Percentiles rank a stretch among this genome's conserved stretches.
phyloP scores from a whole-genome alignment of 2,113 vertebrate genomes.

The Sinosuthora webbiana region DNA sequence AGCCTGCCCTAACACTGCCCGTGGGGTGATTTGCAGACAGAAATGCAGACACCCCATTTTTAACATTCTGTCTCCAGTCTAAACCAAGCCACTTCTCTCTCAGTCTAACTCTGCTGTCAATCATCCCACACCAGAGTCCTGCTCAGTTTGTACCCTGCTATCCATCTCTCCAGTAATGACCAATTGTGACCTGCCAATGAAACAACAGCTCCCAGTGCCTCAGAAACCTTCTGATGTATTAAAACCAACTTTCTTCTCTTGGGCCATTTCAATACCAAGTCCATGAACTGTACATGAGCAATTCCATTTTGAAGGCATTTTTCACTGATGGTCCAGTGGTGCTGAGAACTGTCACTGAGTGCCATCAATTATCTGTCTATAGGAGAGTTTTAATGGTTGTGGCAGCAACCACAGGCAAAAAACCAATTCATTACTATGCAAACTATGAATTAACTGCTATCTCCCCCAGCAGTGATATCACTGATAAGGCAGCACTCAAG shows the following conservation, averaged over 20 bases:
- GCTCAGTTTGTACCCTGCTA: not conserved
- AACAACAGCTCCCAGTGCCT: not conserved
- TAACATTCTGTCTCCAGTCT: not conserved
- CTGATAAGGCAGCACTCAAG: not conserved
- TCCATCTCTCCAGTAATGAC: not conserved
- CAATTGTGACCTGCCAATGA: not conserved
- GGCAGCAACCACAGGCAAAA: not conserved
- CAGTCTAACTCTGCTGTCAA: not conserved
- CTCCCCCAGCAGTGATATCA: not conserved
- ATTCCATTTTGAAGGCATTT: not conserved
- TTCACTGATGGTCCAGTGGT: not conserved
- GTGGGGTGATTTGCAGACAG: not conserved
- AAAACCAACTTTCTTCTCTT: not conserved
- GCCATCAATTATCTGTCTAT: accelerated
- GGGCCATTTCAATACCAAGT: not conserved
- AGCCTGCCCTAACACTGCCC: not conserved
- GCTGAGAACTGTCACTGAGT: not conserved
- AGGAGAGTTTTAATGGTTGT: not conserved
- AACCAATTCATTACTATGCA: not conserved
- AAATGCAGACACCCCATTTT: not conserved
- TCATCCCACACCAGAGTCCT: not conserved
- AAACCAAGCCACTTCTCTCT: not conserved
- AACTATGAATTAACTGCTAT: not conserved
- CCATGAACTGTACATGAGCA: not conserved
- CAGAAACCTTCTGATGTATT: not conserved